These are phyloP conservation scores for Chionis minor DNA, from an alignment of 2,113 vertebrate genomes.

Conservation along the genomic window DNA sequence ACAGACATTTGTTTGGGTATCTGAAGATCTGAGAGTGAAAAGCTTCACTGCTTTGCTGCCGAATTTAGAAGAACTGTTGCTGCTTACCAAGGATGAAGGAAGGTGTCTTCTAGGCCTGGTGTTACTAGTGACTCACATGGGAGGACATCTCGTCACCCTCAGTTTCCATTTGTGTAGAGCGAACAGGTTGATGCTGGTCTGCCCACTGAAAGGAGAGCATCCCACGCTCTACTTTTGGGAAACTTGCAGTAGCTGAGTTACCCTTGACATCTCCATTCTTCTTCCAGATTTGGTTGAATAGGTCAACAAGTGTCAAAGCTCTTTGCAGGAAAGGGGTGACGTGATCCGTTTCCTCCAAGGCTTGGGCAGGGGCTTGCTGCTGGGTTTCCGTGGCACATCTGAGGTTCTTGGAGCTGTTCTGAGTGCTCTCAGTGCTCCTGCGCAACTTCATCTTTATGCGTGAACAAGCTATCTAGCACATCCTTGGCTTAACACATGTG, in stretches of 20 bases:
- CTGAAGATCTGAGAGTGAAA: not conserved
- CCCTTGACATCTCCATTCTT: not conserved
- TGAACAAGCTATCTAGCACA: rapidly evolving
- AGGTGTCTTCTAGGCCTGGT: not conserved
- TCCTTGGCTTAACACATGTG: not conserved
- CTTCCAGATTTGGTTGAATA: not conserved
- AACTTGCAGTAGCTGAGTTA: not conserved
- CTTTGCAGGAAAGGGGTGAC: not conserved
- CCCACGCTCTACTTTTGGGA: not conserved
- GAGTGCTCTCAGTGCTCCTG: not conserved
- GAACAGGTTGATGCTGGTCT: not conserved
- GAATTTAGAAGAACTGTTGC: not conserved
- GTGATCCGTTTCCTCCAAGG: not conserved
- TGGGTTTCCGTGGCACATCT: rapidly evolving
- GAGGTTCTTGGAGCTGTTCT: not conserved
- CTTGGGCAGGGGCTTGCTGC: not conserved
- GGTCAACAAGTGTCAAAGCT: not conserved
- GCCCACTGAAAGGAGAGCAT: rapidly evolving
- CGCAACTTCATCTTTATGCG: not conserved
- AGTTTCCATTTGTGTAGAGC: not conserved
- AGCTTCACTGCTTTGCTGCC: not conserved
- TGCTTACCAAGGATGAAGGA: not conserved
- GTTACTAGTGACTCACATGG: not conserved
- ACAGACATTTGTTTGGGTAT: not conserved
- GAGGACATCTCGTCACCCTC: not conserved